Conservation (phyloP, 2,797 vertebrate genomes). For the Petrocephalus schoutedeni region DNA sequence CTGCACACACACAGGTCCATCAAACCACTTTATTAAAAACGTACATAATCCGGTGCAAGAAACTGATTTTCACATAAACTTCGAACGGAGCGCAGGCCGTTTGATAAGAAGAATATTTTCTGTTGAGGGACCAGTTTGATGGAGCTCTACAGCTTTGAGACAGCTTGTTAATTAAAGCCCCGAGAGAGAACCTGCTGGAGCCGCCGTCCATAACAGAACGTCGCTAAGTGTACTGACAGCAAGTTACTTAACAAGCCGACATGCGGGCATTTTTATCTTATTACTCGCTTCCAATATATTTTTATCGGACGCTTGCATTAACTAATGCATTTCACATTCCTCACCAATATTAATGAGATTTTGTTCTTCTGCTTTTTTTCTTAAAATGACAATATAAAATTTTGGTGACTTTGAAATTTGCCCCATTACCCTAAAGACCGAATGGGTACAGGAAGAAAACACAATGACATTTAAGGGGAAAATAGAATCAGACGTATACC, state of each 20-base stretch:
- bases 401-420: neutral
- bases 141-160: slow-evolving; percentile 67
- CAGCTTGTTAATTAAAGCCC: slow-evolving; percentile 76
- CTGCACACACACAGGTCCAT: neutral
- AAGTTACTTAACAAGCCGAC: slow-evolving; percentile 65
- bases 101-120: slow-evolving; percentile 50
- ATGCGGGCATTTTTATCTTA: slow-evolving; percentile 29
- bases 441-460: neutral
- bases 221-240: slow-evolving; percentile 72
- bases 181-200: slow-evolving; percentile 69
- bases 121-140: slow-evolving; percentile 58
- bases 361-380: neutral
- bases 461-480: neutral
- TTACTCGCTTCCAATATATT: slow-evolving; percentile 48
- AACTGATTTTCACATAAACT: slow-evolving; percentile 48
- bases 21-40: neutral
- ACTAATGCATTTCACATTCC: slow-evolving; percentile 56
- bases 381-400: neutral
- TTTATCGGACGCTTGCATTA: slow-evolving; percentile 60
- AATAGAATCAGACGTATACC: neutral
- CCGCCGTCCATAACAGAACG: slow-evolving; percentile 70
- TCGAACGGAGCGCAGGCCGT: slow-evolving; percentile 52
- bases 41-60: slow-evolving; percentile 50
- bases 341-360: neutral
- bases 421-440: neutral